Conservation (phyloP, 2,113 vertebrate genomes). For the Macrotus californicus region DNA sequence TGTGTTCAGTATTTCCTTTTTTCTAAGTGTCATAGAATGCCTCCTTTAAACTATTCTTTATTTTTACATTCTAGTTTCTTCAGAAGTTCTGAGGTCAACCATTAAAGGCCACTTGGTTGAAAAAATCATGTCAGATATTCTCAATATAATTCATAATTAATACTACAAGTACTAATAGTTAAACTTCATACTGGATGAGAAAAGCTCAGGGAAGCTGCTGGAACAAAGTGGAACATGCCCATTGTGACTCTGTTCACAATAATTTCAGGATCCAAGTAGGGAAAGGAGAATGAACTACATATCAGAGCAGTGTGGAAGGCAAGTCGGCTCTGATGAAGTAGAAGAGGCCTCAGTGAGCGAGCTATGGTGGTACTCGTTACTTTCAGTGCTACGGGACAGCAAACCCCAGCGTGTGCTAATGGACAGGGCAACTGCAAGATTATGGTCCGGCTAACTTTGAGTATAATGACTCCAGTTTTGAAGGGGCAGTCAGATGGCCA, state of each 20-base stretch:
- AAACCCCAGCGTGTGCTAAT: too few relatives aligned
- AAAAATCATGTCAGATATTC: neutral
- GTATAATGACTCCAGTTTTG: neutral
- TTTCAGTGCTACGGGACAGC: neutral
- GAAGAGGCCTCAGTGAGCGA: neutral
- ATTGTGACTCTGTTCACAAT: neutral
- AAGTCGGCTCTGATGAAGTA: neutral
- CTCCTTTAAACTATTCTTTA: neutral
- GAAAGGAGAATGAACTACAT: neutral
- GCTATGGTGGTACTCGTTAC: neutral
- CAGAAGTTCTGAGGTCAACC: neutral
- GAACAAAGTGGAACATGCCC: neutral
- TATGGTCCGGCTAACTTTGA: neutral
- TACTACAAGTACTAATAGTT: neutral
- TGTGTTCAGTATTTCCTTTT: neutral
- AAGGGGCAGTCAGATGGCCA: neutral
- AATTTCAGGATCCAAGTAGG: neutral
- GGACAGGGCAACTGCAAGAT: fast-evolving
- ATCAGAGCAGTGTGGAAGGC: too few relatives aligned
- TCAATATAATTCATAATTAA: neutral
- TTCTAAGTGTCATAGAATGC: neutral
- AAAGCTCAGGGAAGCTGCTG: neutral
- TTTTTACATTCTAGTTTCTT: neutral
- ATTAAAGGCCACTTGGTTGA: neutral
- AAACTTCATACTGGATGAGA: neutral